Conservation (phyloP, 2,797 vertebrate genomes). For the Bucorvus abyssinicus region DNA sequence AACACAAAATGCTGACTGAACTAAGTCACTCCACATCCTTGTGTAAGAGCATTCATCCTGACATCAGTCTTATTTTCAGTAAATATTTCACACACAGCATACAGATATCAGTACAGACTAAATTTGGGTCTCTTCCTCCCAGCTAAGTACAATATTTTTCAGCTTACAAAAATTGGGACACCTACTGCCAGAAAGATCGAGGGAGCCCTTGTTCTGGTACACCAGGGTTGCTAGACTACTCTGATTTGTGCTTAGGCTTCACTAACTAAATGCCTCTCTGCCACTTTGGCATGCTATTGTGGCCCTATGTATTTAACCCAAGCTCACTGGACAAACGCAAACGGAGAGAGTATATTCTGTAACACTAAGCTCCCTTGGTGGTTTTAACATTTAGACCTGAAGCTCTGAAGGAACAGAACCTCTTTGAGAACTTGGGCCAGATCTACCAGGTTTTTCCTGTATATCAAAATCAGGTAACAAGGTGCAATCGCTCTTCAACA, state of each 20-base stretch:
- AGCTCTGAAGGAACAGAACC: neutral
- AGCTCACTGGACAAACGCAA: neutral
- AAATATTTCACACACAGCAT: neutral
- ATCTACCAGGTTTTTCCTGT: neutral
- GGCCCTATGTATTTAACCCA: neutral
- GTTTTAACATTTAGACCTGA: neutral
- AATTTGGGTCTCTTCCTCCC: neutral
- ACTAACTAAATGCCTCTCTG: neutral
- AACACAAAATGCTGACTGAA: neutral
- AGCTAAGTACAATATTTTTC: neutral
- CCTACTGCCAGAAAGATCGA: neutral
- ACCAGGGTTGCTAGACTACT: neutral
- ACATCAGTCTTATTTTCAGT: neutral
- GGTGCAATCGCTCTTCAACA: neutral
- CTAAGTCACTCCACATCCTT: neutral
- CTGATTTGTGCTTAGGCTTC: neutral
- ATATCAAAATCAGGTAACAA: neutral
- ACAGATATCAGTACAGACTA: neutral
- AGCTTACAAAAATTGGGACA: neutral
- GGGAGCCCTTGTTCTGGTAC: neutral
- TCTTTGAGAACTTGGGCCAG: neutral
- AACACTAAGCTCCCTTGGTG: neutral
- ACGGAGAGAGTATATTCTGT: neutral
- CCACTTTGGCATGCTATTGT: neutral
- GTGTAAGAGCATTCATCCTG: neutral